Evolutionary conservation across 2,797 vertebrate species (phyloP).

Genomic region (Myoxocephalus aenaeus): DNA sequence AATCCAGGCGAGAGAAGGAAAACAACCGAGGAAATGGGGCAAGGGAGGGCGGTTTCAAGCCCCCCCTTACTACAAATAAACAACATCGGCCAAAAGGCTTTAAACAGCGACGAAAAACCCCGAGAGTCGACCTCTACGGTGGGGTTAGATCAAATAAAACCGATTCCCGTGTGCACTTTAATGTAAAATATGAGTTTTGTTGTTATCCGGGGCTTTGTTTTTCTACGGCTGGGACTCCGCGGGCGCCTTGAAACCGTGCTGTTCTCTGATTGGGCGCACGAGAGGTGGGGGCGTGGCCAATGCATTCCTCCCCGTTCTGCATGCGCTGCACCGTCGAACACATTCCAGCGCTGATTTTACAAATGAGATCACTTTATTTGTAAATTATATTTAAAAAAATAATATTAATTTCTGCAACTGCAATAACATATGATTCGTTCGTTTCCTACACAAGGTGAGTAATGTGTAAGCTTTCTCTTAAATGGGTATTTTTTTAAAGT

Average conservation of each 20-base stretch:
- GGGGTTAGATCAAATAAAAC: neutral
- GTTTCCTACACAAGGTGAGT: fast-evolving
- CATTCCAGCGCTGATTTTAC: slow-evolving; percentile 81
- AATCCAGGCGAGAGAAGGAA: slow-evolving; percentile 87
- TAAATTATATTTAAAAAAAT: slow-evolving; percentile 16
- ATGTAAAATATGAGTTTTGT: slow-evolving; percentile 62
- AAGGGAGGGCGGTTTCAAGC: slow-evolving; percentile 86
- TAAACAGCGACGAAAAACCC: slow-evolving; percentile 25
- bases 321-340: slow-evolving; percentile 73
- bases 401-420: fast-evolving
- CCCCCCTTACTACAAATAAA: slow-evolving; percentile 90
- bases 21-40: slow-evolving; percentile 90
- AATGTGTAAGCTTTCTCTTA: fast-evolving
- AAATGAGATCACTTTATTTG: slow-evolving; percentile 45
- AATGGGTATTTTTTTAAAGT: neutral
- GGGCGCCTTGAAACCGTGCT: slow-evolving; percentile 85
- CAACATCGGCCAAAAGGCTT: slow-evolving; percentile 74
- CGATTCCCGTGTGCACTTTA: neutral
- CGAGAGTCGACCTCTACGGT: neutral
- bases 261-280: slow-evolving; percentile 76
- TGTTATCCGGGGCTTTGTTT: slow-evolving; percentile 81
- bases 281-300: slow-evolving; percentile 77
- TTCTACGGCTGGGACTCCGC: slow-evolving; percentile 77
- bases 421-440: neutral
- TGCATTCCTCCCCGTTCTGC: slow-evolving; percentile 83